Conservation (phyloP, 53 echinoderm and acorn worm species). For the Henricia sp. region DNA sequence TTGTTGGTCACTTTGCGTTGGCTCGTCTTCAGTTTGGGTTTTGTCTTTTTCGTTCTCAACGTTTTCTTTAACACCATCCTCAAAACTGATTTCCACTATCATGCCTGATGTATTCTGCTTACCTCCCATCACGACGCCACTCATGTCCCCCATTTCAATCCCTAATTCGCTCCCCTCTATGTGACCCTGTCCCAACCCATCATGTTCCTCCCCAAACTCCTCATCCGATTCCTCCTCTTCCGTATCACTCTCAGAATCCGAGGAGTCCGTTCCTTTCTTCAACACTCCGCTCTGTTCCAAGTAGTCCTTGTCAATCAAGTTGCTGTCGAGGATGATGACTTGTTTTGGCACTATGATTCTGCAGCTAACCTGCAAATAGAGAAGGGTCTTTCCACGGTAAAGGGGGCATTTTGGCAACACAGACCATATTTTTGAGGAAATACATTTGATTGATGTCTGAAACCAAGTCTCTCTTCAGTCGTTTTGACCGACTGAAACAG, state of each 20-base stretch:
- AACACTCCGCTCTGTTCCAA: constrained; percentile 29
- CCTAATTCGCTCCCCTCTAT: neutral
- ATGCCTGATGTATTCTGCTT: neutral
- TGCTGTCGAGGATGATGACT: constrained; percentile 45
- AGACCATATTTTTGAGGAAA: too few species aligned
- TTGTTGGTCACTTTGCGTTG: too few species aligned
- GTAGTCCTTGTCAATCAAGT: constrained; percentile 24
- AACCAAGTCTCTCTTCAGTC: too few species aligned
- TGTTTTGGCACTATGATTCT: constrained; percentile 35
- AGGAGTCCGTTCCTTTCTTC: neutral
- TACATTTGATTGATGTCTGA: too few species aligned
- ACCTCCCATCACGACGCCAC: too few species aligned
- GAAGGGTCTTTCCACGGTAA: too few species aligned
- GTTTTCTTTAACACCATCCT: neutral
- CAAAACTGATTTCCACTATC: neutral
- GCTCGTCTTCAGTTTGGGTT: neutral
- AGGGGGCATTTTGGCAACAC: too few species aligned
- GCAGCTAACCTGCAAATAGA: constrained; percentile 13
- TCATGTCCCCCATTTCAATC: neutral
- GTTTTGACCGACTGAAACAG: too few species aligned
- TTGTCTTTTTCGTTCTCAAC: constrained; percentile 6
- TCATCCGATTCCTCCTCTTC: too few species aligned
- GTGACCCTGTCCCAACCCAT: neutral
- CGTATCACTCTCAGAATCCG: constrained; percentile 10
- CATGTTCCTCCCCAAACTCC: neutral